These are phyloP conservation scores for Arctia plantaginis DNA, from an alignment of 2,888 invertebrate genomes.

Conservation along the genomic window DNA sequence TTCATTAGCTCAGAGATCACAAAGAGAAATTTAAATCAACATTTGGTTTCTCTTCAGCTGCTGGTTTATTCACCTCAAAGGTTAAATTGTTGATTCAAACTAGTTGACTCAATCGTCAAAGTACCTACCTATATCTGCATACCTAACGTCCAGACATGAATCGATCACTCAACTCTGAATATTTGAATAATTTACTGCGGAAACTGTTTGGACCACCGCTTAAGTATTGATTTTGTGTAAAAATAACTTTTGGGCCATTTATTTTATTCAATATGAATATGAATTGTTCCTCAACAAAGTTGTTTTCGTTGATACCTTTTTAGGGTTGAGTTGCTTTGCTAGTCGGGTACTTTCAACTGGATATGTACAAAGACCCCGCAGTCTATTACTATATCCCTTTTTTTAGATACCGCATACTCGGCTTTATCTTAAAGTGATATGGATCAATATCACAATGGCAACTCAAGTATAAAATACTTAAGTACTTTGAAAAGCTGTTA, in stretches of 20 bases:
- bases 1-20: constrained; percentile 4
- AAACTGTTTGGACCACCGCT: constrained; percentile 38
- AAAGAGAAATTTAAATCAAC: constrained; percentile 7
- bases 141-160: constrained; percentile 25
- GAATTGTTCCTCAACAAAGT: constrained; percentile 19
- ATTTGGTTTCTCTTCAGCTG: constrained; percentile 3
- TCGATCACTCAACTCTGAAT: constrained; percentile 44
- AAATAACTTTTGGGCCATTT: constrained; percentile 46
- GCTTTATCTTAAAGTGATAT: neutral
- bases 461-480: constrained; percentile 14
- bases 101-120: constrained; percentile 40
- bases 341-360: neutral
- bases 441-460: constrained; percentile 23
- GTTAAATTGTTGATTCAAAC: constrained; percentile 23
- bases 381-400: neutral
- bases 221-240: constrained; percentile 56
- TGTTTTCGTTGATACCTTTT: constrained; percentile 19
- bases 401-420: neutral
- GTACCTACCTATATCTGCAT: constrained; percentile 17
- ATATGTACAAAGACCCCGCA: neutral
- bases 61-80: constrained; percentile 8
- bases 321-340: constrained; percentile 13
- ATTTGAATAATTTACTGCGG: constrained; percentile 59
- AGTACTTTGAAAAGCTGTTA: neutral
- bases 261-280: constrained; percentile 38